A percentile compares a stretch with the other conserved stretches of the same genome.
These are phyloP conservation scores for Hycleus phaleratus DNA, from an alignment of 1,140 invertebrate genomes.

Conservation along the genomic window DNA sequence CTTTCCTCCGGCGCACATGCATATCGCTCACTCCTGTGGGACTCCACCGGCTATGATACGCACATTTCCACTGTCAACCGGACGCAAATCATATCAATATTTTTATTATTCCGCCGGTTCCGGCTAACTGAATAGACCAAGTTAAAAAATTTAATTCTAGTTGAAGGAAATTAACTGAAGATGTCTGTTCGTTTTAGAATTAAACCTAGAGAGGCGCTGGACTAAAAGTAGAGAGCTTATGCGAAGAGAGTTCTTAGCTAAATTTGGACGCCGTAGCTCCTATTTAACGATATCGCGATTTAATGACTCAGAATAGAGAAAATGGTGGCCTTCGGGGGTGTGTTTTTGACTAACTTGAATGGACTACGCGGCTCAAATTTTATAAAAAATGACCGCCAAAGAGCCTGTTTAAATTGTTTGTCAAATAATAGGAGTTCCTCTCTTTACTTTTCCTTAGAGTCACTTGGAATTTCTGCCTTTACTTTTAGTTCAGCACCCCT, in stretches of 20 bases:
- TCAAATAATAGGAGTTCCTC: neutral
- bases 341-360: neutral
- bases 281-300: too few relatives aligned
- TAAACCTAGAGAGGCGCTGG: slow-evolving; percentile 2
- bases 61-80: slow-evolving; percentile 14
- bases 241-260: too few relatives aligned
- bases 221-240: too few relatives aligned
- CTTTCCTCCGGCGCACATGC: slow-evolving; percentile 4
- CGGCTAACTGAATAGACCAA: too few relatives aligned
- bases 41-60: slow-evolving; percentile 2
- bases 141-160: too few relatives aligned
- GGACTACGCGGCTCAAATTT: neutral
- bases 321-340: too few relatives aligned
- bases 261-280: too few relatives aligned
- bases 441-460: neutral
- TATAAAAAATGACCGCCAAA: neutral
- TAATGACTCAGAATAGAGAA: too few relatives aligned
- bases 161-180: too few relatives aligned
- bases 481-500: neutral
- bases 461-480: neutral
- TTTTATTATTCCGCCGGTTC: too few relatives aligned
- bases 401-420: too few relatives aligned
- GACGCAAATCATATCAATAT: neutral
- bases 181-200: neutral
- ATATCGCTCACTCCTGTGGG: slow-evolving; percentile 5